Evolutionary conservation across 2,888 invertebrate species (phyloP).

Genomic region (Mayetiola destructor): DNA sequence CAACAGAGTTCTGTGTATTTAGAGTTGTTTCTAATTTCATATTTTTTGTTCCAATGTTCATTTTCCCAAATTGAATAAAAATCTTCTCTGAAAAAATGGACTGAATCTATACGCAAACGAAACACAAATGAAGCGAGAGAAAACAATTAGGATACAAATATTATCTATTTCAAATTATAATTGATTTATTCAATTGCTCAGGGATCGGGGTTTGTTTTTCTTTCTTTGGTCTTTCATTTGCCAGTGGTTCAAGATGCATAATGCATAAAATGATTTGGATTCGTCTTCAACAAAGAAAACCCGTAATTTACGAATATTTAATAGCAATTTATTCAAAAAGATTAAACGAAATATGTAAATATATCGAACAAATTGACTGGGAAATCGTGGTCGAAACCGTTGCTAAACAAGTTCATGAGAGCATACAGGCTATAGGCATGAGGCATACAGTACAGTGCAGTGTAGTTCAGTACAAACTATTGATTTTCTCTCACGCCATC

Average conservation of each 20-base stretch:
- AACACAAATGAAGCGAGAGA: not conserved
- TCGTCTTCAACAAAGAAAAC: not conserved
- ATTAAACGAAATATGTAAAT: not conserved
- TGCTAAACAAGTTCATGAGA: not conserved
- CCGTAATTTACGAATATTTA: conserved; percentile 9
- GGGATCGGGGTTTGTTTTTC: no score
- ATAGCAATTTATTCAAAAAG: not conserved
- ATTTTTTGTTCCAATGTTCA: no score
- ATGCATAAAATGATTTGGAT: not conserved
- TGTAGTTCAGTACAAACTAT: no score
- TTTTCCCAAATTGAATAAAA: no score
- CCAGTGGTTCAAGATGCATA: not conserved
- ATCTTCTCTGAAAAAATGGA: no score
- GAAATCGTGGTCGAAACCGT: not conserved
- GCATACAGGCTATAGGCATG: no score
- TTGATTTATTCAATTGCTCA: conserved; percentile 1
- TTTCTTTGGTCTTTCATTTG: no score
- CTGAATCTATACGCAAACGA: no score
- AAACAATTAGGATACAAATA: conserved; percentile 5
- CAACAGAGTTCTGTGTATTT: no score
- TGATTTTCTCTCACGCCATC: conserved; percentile 10
- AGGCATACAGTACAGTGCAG: no score
- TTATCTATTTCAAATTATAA: conserved; percentile 4
- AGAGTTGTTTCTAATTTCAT: no score
- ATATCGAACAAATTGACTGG: conserved; percentile 7